Base-by-base conservation (phyloP, 2,113 vertebrate species). In the Corythornis cristatus region DNA sequence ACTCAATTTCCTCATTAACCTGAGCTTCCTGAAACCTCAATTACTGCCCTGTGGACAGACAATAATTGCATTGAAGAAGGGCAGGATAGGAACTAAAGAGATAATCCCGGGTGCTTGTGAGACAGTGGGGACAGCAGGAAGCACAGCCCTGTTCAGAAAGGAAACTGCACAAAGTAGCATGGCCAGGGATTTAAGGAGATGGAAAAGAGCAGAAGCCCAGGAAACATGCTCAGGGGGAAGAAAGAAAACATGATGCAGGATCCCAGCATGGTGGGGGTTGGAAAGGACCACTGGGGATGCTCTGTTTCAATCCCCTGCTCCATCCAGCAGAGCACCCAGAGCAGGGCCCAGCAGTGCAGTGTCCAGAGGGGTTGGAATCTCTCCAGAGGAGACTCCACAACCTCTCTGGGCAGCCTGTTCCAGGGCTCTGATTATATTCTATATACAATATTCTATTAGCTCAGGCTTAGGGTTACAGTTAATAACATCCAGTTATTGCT, bases 1-100 rank as follows among this genome's bases (percentile, higher is more conserved):
- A 82, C 71, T 87, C 75, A 78, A 93, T 92, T 93, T 89, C 90
- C 33, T 94, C 71, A 89, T 96, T 93, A 96, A 93, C 84, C 84
- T 91, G 61, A 82, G 78, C 78, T 90, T 94, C 83, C 71, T 85
- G 78, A 93, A 93, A 82, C 67, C 33, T 66, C 81, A 89, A 81
- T 94, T 95, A 92, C 84, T 89, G 84, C 64, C 67, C 67, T 45
- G 56, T 87, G 89, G 81, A 66, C 33, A 83, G 67, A n/a, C 70
- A 87, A 54, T 71, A 96, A 92, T 60, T 92, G 70, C 94, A 82
- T 6, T 83, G 74, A 89, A 35, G 68, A 66, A 0, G 53, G 45
- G 50, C 8, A 76, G 74, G 62, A 94, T 54, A 37, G 74, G 92
- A 90, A 93, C 77, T 82, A 53, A 72, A 88, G 11, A 85, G 58